These are phyloP conservation scores for Cherax destructor DNA, from an alignment of 1,140 invertebrate species.

Conservation along the genomic window DNA sequence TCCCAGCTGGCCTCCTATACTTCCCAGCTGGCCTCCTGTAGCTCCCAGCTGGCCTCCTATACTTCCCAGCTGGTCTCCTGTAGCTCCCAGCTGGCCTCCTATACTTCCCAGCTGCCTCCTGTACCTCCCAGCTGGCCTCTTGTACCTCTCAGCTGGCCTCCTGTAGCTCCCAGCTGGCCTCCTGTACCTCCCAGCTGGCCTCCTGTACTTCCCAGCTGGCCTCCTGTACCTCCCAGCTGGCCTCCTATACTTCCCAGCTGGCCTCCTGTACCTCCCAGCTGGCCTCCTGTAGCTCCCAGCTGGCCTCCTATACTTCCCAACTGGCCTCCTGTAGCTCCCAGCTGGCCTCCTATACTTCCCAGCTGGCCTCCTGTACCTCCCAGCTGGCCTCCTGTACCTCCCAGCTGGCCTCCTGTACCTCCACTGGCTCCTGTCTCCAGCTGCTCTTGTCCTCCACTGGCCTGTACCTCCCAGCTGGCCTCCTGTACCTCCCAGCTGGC, in stretches of 20 bases:
- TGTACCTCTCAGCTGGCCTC: neutral
- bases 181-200: too few species aligned
- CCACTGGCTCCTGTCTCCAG: neutral
- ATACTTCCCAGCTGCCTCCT: too few species aligned
- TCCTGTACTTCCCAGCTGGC: too few species aligned
- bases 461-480: neutral
- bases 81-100: too few species aligned
- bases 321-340: too few species aligned
- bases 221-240: too few species aligned
- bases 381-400: neutral
- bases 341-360: too few species aligned
- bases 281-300: neutral
- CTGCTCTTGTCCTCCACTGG: neutral
- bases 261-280: neutral
- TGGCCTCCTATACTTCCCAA: too few species aligned
- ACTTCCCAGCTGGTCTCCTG: too few species aligned
- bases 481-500: neutral
- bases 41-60: too few species aligned
- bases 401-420: neutral
- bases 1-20: neutral
- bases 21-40: neutral
- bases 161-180: neutral
- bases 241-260: neutral
- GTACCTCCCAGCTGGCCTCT: neutral
- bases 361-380: neutral